phyloP scores from a whole-genome alignment of 92 coral and sea anemone species.

The Desmophyllum pertusum region DNA sequence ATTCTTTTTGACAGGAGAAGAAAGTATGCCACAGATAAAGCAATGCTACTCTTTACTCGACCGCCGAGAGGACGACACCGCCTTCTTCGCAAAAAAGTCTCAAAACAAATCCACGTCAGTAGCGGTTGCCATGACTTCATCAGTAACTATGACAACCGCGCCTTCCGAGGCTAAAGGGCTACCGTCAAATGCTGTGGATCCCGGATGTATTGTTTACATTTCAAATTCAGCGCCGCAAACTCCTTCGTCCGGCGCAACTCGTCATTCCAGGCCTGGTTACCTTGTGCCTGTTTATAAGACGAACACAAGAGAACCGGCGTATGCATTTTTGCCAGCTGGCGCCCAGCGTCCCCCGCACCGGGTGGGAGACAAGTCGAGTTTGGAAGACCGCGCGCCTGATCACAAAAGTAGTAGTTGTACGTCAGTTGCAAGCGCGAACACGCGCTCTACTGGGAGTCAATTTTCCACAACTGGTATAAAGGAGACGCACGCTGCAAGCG shows the following conservation, averaged over 20 bases:
- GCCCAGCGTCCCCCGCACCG: constrained; percentile 26
- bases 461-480: constrained; percentile 4
- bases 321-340: constrained; percentile 60
- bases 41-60: constrained; percentile 68
- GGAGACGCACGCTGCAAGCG: constrained; percentile 7
- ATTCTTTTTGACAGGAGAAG: constrained; percentile 1
- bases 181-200: constrained; percentile 9
- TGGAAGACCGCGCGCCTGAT: background rate
- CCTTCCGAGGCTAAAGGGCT: constrained; percentile 5
- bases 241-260: constrained; percentile 30
- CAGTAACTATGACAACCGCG: constrained; percentile 32
- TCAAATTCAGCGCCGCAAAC: constrained; percentile 39
- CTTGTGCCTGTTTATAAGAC: constrained; percentile 71
- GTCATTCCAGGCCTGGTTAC: constrained; percentile 60
- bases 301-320: constrained; percentile 55
- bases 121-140: constrained; percentile 34
- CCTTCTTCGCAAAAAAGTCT: constrained; percentile 40
- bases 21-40: constrained; percentile 67
- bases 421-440: background rate
- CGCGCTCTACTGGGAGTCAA: background rate
- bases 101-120: constrained; percentile 29
- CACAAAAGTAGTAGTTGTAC: constrained; percentile 5
- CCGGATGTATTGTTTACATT: constrained; percentile 40
- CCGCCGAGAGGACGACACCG: constrained; percentile 30
- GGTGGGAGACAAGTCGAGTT: constrained; percentile 13